These are phyloP conservation scores for Holacanthella duospinosa DNA, from an alignment of 2,888 invertebrate genomes.

Conservation along the genomic window DNA sequence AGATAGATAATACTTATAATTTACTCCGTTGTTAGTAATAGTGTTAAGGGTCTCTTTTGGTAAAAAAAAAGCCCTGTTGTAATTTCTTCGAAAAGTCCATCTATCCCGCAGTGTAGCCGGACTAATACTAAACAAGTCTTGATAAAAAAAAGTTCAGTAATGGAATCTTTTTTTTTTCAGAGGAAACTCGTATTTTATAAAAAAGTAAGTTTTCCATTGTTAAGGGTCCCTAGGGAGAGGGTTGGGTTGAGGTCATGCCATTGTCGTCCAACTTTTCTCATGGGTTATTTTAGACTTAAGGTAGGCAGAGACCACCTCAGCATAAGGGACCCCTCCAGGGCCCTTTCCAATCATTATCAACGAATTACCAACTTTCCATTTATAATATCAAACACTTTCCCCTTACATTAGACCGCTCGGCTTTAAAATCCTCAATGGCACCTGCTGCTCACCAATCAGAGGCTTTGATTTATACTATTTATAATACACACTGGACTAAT, in stretches of 20 bases:
- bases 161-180: too few species aligned
- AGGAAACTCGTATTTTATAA: background rate
- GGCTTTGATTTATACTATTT: background rate
- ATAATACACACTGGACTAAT: too few species aligned
- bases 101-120: too few species aligned
- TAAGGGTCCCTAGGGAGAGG: background rate
- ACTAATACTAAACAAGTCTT: too few species aligned
- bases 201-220: background rate
- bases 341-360: background rate
- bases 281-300: background rate
- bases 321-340: background rate
- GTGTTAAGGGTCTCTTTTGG: too few species aligned
- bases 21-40: too few species aligned
- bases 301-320: background rate
- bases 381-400: background rate
- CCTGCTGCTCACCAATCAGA: background rate
- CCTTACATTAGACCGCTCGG: background rate
- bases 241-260: background rate
- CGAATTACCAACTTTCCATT: conserved; percentile 2
- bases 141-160: too few species aligned
- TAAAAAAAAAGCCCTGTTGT: too few species aligned
- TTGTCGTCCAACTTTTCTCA: too few species aligned
- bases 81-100: too few species aligned
- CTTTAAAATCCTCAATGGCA: background rate
- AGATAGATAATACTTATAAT: too few species aligned